Percentiles rank a stretch among this genome's conserved stretches.
Evolutionary conservation across 2,888 invertebrate species (phyloP).

Genomic region (Orthosia gracilis): DNA sequence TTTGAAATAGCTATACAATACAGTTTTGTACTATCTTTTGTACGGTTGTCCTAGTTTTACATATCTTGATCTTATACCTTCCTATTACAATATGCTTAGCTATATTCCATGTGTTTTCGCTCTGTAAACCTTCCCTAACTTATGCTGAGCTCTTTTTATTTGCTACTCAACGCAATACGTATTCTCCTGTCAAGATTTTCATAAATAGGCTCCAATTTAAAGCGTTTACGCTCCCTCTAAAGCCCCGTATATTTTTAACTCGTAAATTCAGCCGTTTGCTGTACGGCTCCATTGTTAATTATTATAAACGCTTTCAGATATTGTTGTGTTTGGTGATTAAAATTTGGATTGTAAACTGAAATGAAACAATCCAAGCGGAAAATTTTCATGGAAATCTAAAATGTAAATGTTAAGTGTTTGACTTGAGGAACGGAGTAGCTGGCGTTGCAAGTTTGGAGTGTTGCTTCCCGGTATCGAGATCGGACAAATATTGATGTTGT

Average conservation of each 20-base stretch:
- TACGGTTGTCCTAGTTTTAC: too few relatives aligned
- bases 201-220: neutral
- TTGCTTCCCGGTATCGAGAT: constrained; percentile 34
- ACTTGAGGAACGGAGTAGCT: constrained; percentile 49
- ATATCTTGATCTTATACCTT: too few relatives aligned
- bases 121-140: too few relatives aligned
- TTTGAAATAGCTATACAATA: too few relatives aligned
- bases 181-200: neutral
- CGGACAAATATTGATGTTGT: constrained; percentile 27
- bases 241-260: constrained; percentile 41
- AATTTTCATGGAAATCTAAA: constrained; percentile 64
- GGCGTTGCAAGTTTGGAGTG: constrained; percentile 28
- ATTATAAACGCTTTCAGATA: constrained; percentile 81
- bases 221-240: constrained; percentile 6
- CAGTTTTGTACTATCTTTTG: too few relatives aligned
- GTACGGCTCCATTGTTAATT: constrained; percentile 80
- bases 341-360: constrained; percentile 70
- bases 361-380: constrained; percentile 65
- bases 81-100: too few relatives aligned
- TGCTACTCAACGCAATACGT: neutral
- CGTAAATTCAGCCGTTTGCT: constrained; percentile 69
- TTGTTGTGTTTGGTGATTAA: constrained; percentile 81
- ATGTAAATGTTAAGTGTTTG: constrained; percentile 62
- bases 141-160: neutral
- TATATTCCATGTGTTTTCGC: too few relatives aligned